These are phyloP conservation scores for Meda fulgida DNA, from an alignment of 2,797 vertebrate genomes.

Conservation along the genomic window DNA sequence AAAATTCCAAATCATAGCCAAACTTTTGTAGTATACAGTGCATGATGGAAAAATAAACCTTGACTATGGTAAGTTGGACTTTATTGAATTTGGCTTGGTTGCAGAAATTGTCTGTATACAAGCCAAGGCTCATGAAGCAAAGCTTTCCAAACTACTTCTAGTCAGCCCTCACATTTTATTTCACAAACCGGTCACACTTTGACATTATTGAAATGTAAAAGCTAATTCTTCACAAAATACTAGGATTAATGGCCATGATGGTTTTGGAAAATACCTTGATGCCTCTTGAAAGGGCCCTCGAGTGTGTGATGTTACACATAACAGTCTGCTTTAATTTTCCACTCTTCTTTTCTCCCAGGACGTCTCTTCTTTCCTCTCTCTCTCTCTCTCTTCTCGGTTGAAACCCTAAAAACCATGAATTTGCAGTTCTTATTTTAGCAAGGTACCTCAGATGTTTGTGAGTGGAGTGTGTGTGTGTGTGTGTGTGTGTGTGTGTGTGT, in stretches of 20 bases:
- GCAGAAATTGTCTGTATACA: neutral
- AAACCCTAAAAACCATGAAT: constrained; percentile 11
- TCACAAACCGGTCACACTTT: neutral
- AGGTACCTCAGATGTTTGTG: constrained; percentile 16
- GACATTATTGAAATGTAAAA: neutral
- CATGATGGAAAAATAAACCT: neutral
- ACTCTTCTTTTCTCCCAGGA: neutral
- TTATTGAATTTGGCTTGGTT: neutral
- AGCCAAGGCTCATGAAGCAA: neutral
- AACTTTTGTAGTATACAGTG: neutral
- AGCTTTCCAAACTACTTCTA: neutral
- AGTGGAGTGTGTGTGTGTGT: neutral
- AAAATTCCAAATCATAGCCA: neutral
- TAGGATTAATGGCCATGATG: neutral
- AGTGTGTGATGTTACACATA: constrained; percentile 4
- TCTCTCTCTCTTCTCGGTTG: neutral
- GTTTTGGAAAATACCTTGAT: constrained; percentile 12
- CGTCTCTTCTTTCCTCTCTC: neutral
- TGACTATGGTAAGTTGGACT: neutral
- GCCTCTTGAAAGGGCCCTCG: neutral
- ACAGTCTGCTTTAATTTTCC: constrained; percentile 2
- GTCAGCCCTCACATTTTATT: neutral
- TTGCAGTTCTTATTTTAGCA: constrained; percentile 37
- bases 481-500: neutral
- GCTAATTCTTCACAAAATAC: neutral